Evolutionary conservation across 1,140 invertebrate species (phyloP), one percentile per base, ranked within the genome.

Genomic region (Belonocnema kinseyi): DNA sequence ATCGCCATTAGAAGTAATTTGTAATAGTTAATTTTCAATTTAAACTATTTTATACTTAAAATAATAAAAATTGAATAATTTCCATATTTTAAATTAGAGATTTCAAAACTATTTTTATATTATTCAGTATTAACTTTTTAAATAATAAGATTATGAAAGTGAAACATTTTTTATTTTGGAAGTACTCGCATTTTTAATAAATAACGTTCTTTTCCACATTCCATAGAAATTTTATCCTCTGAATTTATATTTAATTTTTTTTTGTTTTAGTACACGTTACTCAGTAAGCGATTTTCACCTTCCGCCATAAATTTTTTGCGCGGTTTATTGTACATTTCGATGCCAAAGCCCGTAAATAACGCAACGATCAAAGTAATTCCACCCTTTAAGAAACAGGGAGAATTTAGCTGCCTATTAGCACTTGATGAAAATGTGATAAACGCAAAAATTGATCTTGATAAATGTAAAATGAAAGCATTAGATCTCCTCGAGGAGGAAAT

Each of bases 211-310:
- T 46, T 46, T 8, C 40, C 40, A 10, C 40, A 10, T 46, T 46
- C 1, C 7, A 10, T 46, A 46, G 1, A 11, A 46, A 11, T 46
- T 8, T 11, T 2, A 46, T 8, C 40, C 8, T 46, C 7, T 11
- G 26, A 33, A 10, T 46, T 46, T 14, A 73, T 78, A 54, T 72
- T 50, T 50, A 74, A 75, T 75, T 72, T 81, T 73, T 33, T 87
- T 86, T 81, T 77, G 83, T 82, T 94, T 80, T 87, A 95, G 94
- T 98, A 95, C 87, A 95, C 95, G 3, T 83, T 89, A 6, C 88
- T 96, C n/a, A 97, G 96, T 5, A 97, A 97, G 91, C 92, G 97
- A 85, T 95, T 95, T 84, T 90, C 95, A 21, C 97, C 97, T 1
- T 93, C 96, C 58, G 94, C 93, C 0, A 91, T 97, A 13, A 97